Percentiles rank a stretch among this genome's conserved stretches.
phyloP scores from a whole-genome alignment of 1,140 invertebrate genomes.

The Pseudomyrmex gracilis region DNA sequence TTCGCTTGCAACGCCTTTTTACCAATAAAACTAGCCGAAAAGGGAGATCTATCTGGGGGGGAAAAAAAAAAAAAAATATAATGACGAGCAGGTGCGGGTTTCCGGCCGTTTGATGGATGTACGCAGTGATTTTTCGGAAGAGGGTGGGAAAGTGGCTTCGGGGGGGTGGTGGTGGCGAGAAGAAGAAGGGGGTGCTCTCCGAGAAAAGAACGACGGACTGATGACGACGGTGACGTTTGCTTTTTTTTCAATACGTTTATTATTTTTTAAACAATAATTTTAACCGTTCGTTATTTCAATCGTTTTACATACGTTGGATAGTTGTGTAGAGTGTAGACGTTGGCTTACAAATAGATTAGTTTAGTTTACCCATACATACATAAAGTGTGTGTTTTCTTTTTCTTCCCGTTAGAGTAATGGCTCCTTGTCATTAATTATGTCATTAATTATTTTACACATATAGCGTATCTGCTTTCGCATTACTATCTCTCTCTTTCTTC shows the following conservation, averaged over 20 bases:
- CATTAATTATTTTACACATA: conserved; percentile 83
- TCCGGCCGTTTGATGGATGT: conserved; percentile 29
- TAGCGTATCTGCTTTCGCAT: conserved; percentile 72
- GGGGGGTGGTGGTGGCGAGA: not conserved
- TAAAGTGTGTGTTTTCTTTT: conserved; percentile 53
- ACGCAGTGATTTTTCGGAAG: conserved; percentile 12
- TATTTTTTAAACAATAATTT: conserved; percentile 85
- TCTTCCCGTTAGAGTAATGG: conserved; percentile 78
- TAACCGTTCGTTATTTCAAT: conserved; percentile 84
- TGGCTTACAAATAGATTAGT: conserved; percentile 87
- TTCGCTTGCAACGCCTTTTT: conserved; percentile 3
- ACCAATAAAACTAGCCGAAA: conserved; percentile 32
- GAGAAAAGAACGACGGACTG: not conserved
- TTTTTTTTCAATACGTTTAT: conserved; percentile 78
- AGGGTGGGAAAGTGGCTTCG: not conserved
- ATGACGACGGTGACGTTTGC: not conserved
- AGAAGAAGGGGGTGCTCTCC: not conserved
- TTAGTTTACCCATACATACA: conserved; percentile 83
- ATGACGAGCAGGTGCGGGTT: not conserved
- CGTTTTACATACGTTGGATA: conserved; percentile 83
- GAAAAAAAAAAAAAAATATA: not conserved
- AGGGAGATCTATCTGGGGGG: not conserved
- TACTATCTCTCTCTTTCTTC: conserved; percentile 51
- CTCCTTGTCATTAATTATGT: conserved; percentile 78
- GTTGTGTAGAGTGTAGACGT: conserved; percentile 86